Evolutionary conservation across 1,140 invertebrate species (phyloP).

Genomic region (Holotrichia oblita): DNA sequence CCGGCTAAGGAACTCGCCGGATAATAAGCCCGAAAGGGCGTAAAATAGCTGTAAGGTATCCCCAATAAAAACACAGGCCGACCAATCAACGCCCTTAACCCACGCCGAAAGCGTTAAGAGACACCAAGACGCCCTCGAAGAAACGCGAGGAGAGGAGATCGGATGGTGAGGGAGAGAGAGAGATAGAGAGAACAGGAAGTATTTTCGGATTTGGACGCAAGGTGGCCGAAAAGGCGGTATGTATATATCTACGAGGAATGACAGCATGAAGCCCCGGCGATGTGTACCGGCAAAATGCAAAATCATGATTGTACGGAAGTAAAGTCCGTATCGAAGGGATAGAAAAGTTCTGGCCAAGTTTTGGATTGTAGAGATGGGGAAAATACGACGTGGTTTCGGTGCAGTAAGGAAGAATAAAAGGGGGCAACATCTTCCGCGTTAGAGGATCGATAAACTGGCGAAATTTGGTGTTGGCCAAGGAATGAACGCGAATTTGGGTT

Average conservation of each 20-base stretch:
- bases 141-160: background rate
- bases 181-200: slow-evolving; percentile 8
- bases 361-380: background rate
- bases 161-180: background rate
- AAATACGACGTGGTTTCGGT: background rate
- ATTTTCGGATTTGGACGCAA: background rate
- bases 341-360: no score
- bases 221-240: background rate
- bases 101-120: background rate
- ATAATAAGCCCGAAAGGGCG: no score
- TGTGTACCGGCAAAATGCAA: background rate
- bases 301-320: no score
- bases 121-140: slow-evolving; percentile 15
- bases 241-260: no score
- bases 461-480: slow-evolving; percentile 1
- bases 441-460: slow-evolving; percentile 16
- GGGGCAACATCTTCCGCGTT: slow-evolving; percentile 1
- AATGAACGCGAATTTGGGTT: background rate
- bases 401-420: background rate
- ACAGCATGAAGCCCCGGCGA: background rate
- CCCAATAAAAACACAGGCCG: background rate
- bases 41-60: background rate
- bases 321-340: no score
- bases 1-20: no score
- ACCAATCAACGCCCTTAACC: background rate